A percentile compares a stretch with the other conserved stretches of the same genome.
These are phyloP conservation scores for Caradrina kadenii DNA, from an alignment of 2,888 invertebrate genomes.

Conservation along the genomic window DNA sequence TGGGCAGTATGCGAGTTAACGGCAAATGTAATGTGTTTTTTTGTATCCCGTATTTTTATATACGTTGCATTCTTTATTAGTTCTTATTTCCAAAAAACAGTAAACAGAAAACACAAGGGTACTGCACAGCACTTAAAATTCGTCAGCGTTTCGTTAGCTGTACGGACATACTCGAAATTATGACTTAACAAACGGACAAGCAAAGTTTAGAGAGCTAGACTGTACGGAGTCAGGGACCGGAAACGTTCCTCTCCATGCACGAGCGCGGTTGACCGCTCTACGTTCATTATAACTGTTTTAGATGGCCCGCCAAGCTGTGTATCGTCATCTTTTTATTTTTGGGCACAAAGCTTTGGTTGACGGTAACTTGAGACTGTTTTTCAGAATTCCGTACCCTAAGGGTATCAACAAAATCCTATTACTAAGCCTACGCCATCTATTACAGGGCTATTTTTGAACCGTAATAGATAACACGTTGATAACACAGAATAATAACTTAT, in stretches of 20 bases:
- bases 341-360: not conserved
- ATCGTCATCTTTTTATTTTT: not conserved
- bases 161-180: conserved; percentile 31
- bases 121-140: conserved; percentile 23
- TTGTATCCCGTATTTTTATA: no score
- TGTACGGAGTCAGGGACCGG: conserved; percentile 1
- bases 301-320: not conserved
- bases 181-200: conserved; percentile 44
- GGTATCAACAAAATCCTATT: no score
- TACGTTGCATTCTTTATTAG: not conserved
- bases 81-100: not conserved
- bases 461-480: no score
- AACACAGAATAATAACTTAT: no score
- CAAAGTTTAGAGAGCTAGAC: conserved; percentile 46
- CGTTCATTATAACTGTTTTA: conserved; percentile 39
- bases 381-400: no score
- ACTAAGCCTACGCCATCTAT: no score
- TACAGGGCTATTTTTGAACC: no score
- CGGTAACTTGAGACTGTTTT: not conserved
- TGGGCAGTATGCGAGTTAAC: no score
- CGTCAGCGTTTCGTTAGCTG: conserved; percentile 36
- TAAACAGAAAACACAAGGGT: not conserved
- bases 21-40: no score
- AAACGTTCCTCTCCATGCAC: conserved; percentile 28
- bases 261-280: conserved; percentile 25